Evolutionary conservation across 2,113 vertebrate species (phyloP).

Genomic region (Syngnathus floridae): DNA sequence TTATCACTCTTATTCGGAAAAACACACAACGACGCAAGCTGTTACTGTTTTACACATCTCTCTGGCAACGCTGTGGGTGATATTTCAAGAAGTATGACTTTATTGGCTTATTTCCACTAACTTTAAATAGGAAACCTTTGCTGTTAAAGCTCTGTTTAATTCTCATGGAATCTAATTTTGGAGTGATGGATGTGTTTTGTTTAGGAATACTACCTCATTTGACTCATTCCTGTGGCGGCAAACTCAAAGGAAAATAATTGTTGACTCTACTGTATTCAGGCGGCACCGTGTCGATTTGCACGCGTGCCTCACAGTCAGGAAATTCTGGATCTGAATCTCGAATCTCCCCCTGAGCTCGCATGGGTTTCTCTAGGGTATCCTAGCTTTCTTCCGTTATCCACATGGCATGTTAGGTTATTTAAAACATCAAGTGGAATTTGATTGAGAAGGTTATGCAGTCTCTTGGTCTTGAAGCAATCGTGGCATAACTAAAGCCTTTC

Average conservation of each 20-base stretch:
- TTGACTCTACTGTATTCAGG: background rate
- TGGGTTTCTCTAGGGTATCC: background rate
- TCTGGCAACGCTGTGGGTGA: background rate
- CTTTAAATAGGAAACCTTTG: background rate
- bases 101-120: background rate
- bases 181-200: background rate
- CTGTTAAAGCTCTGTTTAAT: background rate
- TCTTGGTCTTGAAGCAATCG: background rate
- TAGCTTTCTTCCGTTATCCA: background rate
- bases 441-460: background rate
- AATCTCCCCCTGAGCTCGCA: background rate
- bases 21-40: slow-evolving; percentile 6
- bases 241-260: background rate
- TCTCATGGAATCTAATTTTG: background rate
- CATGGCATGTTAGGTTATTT: background rate
- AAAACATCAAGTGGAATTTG: background rate
- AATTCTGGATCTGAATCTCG: background rate
- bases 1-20: slow-evolving; percentile 44
- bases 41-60: background rate
- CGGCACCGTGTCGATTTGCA: background rate
- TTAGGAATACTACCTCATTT: background rate
- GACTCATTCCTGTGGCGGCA: background rate
- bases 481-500: background rate
- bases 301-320: background rate
- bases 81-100: background rate